These are phyloP conservation scores for Pongo abelii DNA, from an alignment of 2,113 vertebrate genomes.

Conservation along the genomic window DNA sequence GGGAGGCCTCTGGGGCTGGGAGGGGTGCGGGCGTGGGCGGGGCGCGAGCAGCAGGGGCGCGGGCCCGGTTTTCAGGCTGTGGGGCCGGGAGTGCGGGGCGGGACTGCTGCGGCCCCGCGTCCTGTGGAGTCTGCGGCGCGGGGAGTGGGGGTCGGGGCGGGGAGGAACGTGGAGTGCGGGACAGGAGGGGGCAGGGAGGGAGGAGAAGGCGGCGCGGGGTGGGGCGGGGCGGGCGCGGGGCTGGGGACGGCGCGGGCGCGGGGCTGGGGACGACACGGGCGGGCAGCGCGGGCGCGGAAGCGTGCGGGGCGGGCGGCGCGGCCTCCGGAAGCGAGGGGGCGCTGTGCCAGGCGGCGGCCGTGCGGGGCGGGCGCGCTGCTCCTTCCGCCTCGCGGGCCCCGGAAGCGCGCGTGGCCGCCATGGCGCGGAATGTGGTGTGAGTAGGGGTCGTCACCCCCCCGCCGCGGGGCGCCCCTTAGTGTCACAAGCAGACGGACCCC, in stretches of 20 bases:
- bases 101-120: no score
- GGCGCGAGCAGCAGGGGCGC: neutral
- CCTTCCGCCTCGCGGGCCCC: constrained; percentile 8
- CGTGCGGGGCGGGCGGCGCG: neutral
- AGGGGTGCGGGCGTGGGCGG: neutral
- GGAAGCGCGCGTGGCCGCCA: constrained; percentile 43
- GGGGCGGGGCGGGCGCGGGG: neutral
- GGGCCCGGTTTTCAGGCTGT: neutral
- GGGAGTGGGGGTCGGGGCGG: neutral
- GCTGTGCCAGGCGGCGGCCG: neutral
- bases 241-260: neutral
- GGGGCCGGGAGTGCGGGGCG: no score
- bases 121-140: neutral
- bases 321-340: constrained; percentile 59
- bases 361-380: constrained; percentile 17
- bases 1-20: neutral
- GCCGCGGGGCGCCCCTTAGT: neutral
- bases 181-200: no score
- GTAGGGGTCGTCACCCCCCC: neutral
- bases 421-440: constrained; percentile 73
- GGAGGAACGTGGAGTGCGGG: no score
- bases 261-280: no score
- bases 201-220: neutral
- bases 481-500: neutral
- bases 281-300: neutral